Evolutionary conservation across 2,113 vertebrate genomes (phyloP), one percentile per base, ranked within the genome.

Genomic region (Pardalotus punctatus): DNA sequence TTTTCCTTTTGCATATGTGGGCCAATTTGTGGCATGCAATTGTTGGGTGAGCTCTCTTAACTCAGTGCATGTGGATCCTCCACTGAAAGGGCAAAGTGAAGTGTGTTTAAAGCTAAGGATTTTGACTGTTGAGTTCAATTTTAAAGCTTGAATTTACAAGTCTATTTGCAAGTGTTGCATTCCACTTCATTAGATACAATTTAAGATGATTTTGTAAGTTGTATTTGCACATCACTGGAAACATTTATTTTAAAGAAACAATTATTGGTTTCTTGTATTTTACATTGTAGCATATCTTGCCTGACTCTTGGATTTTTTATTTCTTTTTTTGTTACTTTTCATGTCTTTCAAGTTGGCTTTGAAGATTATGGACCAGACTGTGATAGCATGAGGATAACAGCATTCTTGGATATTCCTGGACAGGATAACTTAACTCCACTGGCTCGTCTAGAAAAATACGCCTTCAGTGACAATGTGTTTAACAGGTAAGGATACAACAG

Each of bases 311-410:
- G 9, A 21, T 45, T 53, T 40, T 60, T 10, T 18, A 54, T 31
- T 29, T 24, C 35, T 54, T 47, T 36, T 48, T 21, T 35, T 45
- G 33, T 28, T 70, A 35, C 45, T 93, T 62, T 64, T 62, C 50
- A 83, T 88, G 40, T 76, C 43, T 80, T 95, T 88, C 47, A 97
- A 98, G 98, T 98, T 98, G 99, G 99, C 62, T 99, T 99, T 95
- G 99, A 99, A 97, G 99, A 99, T 96, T 99, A 98, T 91, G 98
- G 98, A 69, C 98, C 99, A 83, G 98, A 99, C 70, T 99, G 98
- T 48, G 98, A 98, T 57, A 98, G 98, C 90, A 98, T 98, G 97
- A 98, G 98, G 95, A 98, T 99, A 94, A 98, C 98, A 11, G 98
- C 99, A 2, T 99, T 99, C 88, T 94, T 99, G 74, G 99, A 99